These are phyloP conservation scores for Napeogenes inachia DNA, from an alignment of 2,888 invertebrate species.

Conservation along the genomic window DNA sequence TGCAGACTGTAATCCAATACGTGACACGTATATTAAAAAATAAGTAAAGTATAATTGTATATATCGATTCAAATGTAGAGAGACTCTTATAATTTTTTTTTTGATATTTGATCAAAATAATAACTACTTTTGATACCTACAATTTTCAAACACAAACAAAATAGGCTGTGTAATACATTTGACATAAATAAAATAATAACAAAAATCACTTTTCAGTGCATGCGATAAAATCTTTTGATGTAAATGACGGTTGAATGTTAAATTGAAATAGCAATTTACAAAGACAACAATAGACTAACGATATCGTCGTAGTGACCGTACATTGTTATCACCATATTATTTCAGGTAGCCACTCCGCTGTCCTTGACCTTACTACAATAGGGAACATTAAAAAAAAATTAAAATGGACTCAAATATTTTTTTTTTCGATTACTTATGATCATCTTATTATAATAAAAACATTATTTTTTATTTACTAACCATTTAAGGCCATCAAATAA, in stretches of 20 bases:
- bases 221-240: background rate
- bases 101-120: background rate
- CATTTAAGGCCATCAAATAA: too few species aligned
- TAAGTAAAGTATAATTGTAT: too few species aligned
- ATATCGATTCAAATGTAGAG: background rate
- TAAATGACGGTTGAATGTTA: background rate
- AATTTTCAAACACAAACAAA: too few species aligned
- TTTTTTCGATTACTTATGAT: too few species aligned
- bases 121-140: too few species aligned
- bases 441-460: too few species aligned
- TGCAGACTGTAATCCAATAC: background rate
- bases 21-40: background rate
- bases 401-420: too few species aligned
- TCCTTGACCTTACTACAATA: constrained; percentile 23
- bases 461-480: too few species aligned
- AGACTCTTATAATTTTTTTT: background rate
- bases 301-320: background rate
- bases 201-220: too few species aligned
- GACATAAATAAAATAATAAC: background rate
- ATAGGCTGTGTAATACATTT: background rate
- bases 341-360: constrained; percentile 9
- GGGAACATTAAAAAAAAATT: too few species aligned
- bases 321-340: background rate
- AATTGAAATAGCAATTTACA: constrained; percentile 4
- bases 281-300: constrained; percentile 7